Base-by-base conservation (phyloP, 2,797 vertebrate genomes). In the Ficedula albicollis region DNA sequence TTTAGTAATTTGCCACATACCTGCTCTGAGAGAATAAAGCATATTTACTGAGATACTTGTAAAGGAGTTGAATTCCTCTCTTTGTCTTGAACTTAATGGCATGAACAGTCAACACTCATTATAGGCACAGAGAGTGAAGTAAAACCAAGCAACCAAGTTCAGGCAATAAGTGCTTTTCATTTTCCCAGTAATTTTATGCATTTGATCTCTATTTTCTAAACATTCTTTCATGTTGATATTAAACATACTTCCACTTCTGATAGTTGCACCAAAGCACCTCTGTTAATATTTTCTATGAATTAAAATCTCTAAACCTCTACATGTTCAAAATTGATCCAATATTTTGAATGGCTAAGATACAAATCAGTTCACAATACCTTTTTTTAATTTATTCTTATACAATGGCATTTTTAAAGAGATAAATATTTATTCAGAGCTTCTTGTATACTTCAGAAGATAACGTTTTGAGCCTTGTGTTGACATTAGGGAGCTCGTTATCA, bases 401-500 rank as follows among this genome's bases (percentile, higher is more conserved):
- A 60, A 34, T 46, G 32, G 3, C 0, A 3, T 60, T 93, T 82
- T 80, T 20, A 11, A 82, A 76, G 36, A 76, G 29, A 52, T 22
- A 67, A 70, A 25, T 66, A 66, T 38, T 75, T 74, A 41, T 67
- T 94, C 11, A 70, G 2, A 59, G 38, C 5, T 70, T 67, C 51
- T 79, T 58, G 13, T 34, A 10, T 70, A 26, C 48, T 77, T 84
- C 77, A 74, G 64, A 66, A 46, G 48, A 56, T 16, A 26, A 21
- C 39, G 30, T 72, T 84, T 66, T 69, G 34, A 84, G 59, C 38
- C 43, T 64, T 43, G 13, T 58, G 16, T 51, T 92, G 52, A 29
- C 0, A 0, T 80, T 21, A 15, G 23, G 22, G 27, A 73, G 13
- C 29, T 91, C 10, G 0, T 84, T 84, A 41, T 49, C 8, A 23